Evolutionary conservation across 2,888 invertebrate genomes (phyloP).

Genomic region (Macaria notata): DNA sequence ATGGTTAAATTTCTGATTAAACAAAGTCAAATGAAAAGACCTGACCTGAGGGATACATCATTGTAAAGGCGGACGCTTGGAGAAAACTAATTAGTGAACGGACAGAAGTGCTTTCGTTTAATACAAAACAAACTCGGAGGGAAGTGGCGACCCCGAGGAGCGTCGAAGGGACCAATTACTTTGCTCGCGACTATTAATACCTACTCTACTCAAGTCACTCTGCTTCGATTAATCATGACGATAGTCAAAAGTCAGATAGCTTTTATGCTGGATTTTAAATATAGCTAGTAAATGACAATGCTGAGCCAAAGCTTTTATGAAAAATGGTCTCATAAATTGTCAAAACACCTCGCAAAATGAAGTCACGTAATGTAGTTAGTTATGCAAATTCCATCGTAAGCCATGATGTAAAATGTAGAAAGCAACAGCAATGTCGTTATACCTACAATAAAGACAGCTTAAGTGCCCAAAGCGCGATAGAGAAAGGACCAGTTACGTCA

Average conservation of each 20-base stretch:
- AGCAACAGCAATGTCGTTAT: too few species aligned
- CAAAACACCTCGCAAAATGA: too few species aligned
- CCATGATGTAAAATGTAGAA: too few species aligned
- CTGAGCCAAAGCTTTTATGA: too few species aligned
- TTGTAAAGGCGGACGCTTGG: constrained; percentile 25
- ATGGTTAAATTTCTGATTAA: constrained; percentile 17
- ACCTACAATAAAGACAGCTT: too few species aligned
- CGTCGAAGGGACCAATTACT: constrained; percentile 64
- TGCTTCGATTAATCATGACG: constrained; percentile 9
- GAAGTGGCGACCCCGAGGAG: constrained; percentile 44
- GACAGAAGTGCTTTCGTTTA: constrained; percentile 45
- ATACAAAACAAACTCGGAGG: constrained; percentile 53
- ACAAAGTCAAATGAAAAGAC: constrained; percentile 16
- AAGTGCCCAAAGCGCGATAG: not conserved
- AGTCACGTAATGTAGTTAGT: too few species aligned
- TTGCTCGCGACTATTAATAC: constrained; percentile 27
- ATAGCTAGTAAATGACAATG: too few species aligned
- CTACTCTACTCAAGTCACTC: constrained; percentile 6
- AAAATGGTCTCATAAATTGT: too few species aligned
- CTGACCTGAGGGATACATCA: constrained; percentile 21
- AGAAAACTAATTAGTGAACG: constrained; percentile 57
- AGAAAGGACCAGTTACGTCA: constrained; percentile 54
- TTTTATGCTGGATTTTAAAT: too few species aligned
- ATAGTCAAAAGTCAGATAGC: too few species aligned
- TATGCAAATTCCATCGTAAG: too few species aligned